phyloP scores from a whole-genome alignment of 2,888 invertebrate genomes.

The Abrostola tripartita region DNA sequence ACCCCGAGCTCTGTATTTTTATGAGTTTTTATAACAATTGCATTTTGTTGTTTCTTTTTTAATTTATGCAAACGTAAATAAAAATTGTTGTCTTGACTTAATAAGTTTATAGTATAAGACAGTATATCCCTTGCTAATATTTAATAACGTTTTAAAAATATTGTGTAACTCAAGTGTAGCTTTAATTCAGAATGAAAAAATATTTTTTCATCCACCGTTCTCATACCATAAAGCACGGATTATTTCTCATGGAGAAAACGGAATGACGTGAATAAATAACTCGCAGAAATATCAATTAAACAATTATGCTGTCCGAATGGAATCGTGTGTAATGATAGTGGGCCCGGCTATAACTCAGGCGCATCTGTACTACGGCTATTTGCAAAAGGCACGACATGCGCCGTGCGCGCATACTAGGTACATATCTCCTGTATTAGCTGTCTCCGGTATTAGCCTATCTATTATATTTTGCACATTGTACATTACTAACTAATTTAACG shows the following conservation, averaged over 20 bases:
- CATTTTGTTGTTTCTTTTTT: constrained; percentile 72
- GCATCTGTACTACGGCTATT: constrained; percentile 88
- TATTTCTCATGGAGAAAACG: constrained; percentile 81
- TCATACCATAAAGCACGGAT: constrained; percentile 77
- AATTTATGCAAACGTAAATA: constrained; percentile 67
- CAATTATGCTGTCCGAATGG: constrained; percentile 89
- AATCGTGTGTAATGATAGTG: constrained; percentile 89
- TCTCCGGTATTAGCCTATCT: constrained; percentile 36
- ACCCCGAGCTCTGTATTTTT: constrained; percentile 82
- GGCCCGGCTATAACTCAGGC: constrained; percentile 86
- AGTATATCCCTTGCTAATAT: constrained; percentile 4
- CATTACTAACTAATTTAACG: constrained; percentile 20
- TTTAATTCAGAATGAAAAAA: constrained; percentile 37
- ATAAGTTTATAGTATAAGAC: neutral
- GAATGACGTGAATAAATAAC: constrained; percentile 89
- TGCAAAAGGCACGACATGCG: constrained; percentile 85
- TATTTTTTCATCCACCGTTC: constrained; percentile 46
- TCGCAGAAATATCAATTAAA: constrained; percentile 89
- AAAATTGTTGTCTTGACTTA: constrained; percentile 41
- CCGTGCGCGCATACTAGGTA: constrained; percentile 47
- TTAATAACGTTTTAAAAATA: constrained; percentile 12
- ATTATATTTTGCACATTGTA: constrained; percentile 37
- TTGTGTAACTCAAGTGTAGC: constrained; percentile 13
- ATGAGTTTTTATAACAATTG: constrained; percentile 81
- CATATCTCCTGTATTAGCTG: constrained; percentile 43